Evolutionary conservation across 2,888 invertebrate species (phyloP).

Genomic region (Tupiocoris notatus): DNA sequence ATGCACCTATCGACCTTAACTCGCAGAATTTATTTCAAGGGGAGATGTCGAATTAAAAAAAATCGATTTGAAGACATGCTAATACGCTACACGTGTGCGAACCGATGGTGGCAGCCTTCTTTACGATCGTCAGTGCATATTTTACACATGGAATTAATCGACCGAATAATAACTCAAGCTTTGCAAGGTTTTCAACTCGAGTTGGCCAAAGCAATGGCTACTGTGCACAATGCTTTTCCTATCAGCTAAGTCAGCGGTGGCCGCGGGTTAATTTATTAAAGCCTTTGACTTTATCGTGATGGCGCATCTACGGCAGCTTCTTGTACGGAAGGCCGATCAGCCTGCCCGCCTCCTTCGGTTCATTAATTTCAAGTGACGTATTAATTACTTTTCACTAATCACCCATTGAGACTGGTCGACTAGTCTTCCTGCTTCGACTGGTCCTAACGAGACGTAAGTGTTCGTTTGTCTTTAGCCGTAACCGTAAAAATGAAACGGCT

Average conservation of each 20-base stretch:
- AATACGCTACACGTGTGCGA: too few relatives aligned
- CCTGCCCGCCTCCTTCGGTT: slow-evolving; percentile 26
- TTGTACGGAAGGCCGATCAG: slow-evolving; percentile 20
- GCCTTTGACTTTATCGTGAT: slow-evolving; percentile 23
- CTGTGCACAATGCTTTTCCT: slow-evolving; percentile 39
- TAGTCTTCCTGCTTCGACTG: slow-evolving; percentile 2
- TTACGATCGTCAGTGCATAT: too few relatives aligned
- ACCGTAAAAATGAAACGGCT: neutral
- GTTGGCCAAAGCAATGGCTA: slow-evolving; percentile 15
- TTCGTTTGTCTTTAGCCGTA: neutral
- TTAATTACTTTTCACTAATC: slow-evolving; percentile 43
- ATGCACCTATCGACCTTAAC: too few relatives aligned
- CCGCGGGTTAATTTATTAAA: slow-evolving; percentile 29
- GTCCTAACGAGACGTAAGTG: neutral
- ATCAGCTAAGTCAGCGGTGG: neutral
- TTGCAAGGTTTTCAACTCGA: too few relatives aligned
- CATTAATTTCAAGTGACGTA: slow-evolving; percentile 43
- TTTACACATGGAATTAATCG: too few relatives aligned
- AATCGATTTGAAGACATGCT: too few relatives aligned
- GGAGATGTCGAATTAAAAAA: too few relatives aligned
- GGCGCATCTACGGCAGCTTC: slow-evolving; percentile 34
- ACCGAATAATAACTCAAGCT: too few relatives aligned
- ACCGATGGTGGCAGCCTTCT: too few relatives aligned
- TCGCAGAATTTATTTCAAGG: too few relatives aligned
- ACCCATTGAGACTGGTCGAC: slow-evolving; percentile 26